These are phyloP conservation scores for Halictus ligatus DNA, from an alignment of 2,888 invertebrate species.

Conservation along the genomic window DNA sequence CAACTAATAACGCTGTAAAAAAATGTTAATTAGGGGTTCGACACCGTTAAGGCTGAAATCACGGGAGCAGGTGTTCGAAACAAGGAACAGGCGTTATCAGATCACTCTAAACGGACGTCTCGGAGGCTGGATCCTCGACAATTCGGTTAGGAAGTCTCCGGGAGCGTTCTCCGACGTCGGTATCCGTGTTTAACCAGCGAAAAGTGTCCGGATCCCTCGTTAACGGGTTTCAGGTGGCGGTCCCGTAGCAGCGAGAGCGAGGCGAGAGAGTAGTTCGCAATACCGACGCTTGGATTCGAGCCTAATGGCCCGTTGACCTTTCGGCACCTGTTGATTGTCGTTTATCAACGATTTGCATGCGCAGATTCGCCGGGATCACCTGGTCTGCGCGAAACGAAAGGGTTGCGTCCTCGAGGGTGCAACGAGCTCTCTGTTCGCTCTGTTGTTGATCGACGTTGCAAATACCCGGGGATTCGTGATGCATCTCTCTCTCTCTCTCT, in stretches of 20 bases:
- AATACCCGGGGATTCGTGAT: slow-evolving; percentile 15
- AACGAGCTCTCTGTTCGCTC: background rate
- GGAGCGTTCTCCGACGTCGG: background rate
- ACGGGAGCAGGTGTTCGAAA: background rate
- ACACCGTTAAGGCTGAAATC: background rate
- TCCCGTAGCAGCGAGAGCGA: slow-evolving; percentile 3
- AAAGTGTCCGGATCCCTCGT: slow-evolving; percentile 16
- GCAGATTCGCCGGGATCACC: slow-evolving; percentile 65
- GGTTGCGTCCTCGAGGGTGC: slow-evolving; percentile 33
- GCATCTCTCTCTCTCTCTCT: background rate
- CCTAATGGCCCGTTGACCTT: slow-evolving; percentile 73
- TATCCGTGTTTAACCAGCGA: slow-evolving; percentile 1
- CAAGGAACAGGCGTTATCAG: background rate
- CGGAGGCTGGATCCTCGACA: background rate
- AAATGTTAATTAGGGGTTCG: background rate
- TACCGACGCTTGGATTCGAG: slow-evolving; percentile 63
- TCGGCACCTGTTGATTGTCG: slow-evolving; percentile 73
- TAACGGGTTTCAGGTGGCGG: slow-evolving; percentile 44
- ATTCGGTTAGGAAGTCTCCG: background rate
- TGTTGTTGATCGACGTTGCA: slow-evolving; percentile 47
- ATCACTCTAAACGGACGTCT: background rate
- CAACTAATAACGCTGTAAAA: background rate
- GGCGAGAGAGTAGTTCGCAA: slow-evolving; percentile 40
- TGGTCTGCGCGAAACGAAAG: slow-evolving; percentile 52
- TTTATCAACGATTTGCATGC: slow-evolving; percentile 73